phyloP scores from a whole-genome alignment of 2,888 invertebrate genomes.

The Apotomis turbidana region DNA sequence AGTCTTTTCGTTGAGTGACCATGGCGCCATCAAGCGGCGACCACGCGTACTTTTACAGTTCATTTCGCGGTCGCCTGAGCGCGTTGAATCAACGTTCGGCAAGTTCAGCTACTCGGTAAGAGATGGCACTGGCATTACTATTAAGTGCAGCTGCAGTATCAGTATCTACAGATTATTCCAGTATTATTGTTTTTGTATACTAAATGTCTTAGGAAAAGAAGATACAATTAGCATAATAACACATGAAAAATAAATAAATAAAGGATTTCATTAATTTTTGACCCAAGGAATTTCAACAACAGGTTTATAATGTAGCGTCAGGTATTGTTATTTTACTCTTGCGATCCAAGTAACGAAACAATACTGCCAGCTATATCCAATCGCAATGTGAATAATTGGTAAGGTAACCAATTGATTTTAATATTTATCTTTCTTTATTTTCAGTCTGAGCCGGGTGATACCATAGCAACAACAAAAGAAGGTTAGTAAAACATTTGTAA shows the following conservation, averaged over 20 bases:
- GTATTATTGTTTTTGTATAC: no score
- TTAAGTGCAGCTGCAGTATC: background rate
- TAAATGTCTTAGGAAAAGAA: no score
- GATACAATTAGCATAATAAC: no score
- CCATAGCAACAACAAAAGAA: conserved; percentile 94
- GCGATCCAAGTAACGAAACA: no score
- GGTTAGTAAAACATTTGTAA: conserved; percentile 77
- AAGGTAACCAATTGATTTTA: no score
- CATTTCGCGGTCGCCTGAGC: conserved; percentile 64
- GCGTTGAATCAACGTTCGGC: conserved; percentile 51
- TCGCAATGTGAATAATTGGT: background rate
- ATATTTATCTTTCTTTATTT: conserved; percentile 54
- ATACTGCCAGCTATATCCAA: no score
- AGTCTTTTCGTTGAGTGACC: conserved; percentile 85
- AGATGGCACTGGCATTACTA: conserved; percentile 67
- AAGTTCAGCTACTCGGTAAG: conserved; percentile 77
- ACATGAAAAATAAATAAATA: no score
- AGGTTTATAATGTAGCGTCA: no score
- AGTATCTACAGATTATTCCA: no score
- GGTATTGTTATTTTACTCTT: no score
- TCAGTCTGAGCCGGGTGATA: conserved; percentile 89
- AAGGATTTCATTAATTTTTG: no score
- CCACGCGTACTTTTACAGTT: conserved; percentile 79
- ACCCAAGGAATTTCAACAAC: no score
- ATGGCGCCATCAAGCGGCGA: conserved; percentile 84